phyloP scores from a whole-genome alignment of 2,888 invertebrate genomes.

The Tanytarsus gracilentus region DNA sequence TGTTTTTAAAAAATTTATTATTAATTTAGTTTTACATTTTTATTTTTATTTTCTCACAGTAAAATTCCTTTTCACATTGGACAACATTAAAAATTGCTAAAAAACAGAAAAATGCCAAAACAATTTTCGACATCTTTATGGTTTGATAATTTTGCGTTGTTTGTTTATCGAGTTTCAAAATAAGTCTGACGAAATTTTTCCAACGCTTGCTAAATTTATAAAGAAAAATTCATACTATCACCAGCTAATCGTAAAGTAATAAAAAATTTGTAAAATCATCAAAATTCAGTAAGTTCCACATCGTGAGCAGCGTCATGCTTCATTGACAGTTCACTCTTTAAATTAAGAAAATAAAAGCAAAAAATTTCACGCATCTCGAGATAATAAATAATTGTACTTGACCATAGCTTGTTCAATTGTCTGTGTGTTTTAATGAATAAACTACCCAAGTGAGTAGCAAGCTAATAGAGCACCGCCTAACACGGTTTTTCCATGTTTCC shows the following conservation, averaged over 20 bases:
- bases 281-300: background rate
- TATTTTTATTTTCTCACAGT: constrained; percentile 4
- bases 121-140: constrained; percentile 19
- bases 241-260: background rate
- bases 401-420: constrained; percentile 2
- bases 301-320: background rate
- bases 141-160: background rate
- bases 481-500: no score
- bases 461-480: no score
- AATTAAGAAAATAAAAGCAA: background rate
- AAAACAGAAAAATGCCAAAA: constrained; percentile 3
- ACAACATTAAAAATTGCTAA: constrained; percentile 7
- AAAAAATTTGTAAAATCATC: background rate
- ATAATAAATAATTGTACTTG: background rate
- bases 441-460: no score
- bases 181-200: background rate
- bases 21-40: background rate
- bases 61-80: constrained; percentile 7
- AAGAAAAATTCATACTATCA: background rate
- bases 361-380: background rate
- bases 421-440: no score
- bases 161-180: background rate
- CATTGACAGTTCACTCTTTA: background rate
- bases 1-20: constrained; percentile 6
- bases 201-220: constrained; percentile 6